Evolutionary conservation across 2,113 vertebrate genomes (phyloP), one percentile per base, ranked within the genome.

Genomic region (Thamnophis sirtalis): DNA sequence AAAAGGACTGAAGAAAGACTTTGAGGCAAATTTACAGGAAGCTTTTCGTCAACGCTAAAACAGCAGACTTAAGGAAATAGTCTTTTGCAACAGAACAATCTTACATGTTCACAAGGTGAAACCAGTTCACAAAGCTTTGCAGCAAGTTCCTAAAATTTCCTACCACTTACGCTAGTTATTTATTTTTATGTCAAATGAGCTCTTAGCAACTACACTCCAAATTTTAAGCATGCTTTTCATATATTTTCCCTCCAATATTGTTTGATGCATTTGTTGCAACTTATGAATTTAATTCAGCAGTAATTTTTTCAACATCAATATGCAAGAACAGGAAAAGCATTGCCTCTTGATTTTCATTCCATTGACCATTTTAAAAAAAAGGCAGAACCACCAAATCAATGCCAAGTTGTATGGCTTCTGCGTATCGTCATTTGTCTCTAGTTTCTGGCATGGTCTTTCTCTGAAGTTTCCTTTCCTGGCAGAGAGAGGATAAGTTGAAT

Each of bases 381-480:
- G 43, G 4, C 22, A 88, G 87, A 63, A 4, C 9, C 17, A 68
- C 48, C 60, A 51, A 73, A 51, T 22, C 24, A 21, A 53, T 51
- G 19, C 89, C 17, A 49, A n/a, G 48, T 17, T n/a, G 8, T 19
- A 8, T n/a, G 33, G 43, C 22, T 60, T 28, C 58, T 90, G 60
- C 10, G 13, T 73, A 89, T 19, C 9, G 17, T 11, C 4, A 49
- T 33, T 53, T 58, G 0, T 51, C 22, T 49, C 56, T 60, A 86
- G 86, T 87, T 7, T 80, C 73, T 87, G 28, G 50, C 11, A 51
- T 33, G 86, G 50, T 8, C 28, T 55, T 91, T 86, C 0, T 0
- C 0, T 93, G 92, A 92, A 90, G 94, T 95, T 94, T 95, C 91
- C 85, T 92, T 91, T 86, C 51, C 87, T 94, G 90, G 92, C 51